Evolutionary conservation across 2,888 invertebrate genomes (phyloP).

Genomic region (Ennomos fuscantarius): DNA sequence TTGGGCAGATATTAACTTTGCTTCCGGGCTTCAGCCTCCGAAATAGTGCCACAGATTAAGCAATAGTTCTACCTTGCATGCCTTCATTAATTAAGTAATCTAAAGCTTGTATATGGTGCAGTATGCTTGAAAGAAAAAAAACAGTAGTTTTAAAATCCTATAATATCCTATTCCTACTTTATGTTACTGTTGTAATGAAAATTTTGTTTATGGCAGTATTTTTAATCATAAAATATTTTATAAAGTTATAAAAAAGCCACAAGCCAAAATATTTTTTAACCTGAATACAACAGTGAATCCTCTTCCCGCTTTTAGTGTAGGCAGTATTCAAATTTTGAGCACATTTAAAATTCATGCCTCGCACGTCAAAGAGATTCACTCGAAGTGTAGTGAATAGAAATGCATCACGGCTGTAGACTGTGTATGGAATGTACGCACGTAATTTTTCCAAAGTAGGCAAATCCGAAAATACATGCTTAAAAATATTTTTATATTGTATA

Average conservation of each 20-base stretch:
- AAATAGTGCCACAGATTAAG: constrained; percentile 19
- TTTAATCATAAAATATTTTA: too few relatives aligned
- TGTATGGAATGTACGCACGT: too few relatives aligned
- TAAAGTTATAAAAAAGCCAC: too few relatives aligned
- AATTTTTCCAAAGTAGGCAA: too few relatives aligned
- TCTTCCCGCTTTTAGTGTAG: constrained; percentile 17
- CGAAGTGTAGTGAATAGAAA: constrained; percentile 22
- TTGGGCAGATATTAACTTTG: constrained; percentile 36
- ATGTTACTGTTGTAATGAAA: too few relatives aligned
- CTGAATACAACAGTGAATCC: not conserved
- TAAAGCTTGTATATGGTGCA: not conserved
- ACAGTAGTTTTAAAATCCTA: not conserved
- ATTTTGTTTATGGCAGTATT: too few relatives aligned
- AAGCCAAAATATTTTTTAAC: not conserved
- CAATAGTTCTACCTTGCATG: too few relatives aligned
- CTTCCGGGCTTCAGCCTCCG: constrained; percentile 24
- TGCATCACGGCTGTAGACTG: not conserved
- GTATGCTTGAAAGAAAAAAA: too few relatives aligned
- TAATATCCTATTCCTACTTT: too few relatives aligned
- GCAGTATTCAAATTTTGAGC: constrained; percentile 30
- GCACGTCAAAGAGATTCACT: constrained; percentile 23
- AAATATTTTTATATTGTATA: too few relatives aligned
- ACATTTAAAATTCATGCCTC: constrained; percentile 33
- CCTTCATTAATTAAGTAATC: constrained; percentile 34
- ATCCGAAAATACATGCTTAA: too few relatives aligned